Evolutionary conservation across 1,140 invertebrate species (phyloP).

Genomic region (Hylaeus anthracinus): DNA sequence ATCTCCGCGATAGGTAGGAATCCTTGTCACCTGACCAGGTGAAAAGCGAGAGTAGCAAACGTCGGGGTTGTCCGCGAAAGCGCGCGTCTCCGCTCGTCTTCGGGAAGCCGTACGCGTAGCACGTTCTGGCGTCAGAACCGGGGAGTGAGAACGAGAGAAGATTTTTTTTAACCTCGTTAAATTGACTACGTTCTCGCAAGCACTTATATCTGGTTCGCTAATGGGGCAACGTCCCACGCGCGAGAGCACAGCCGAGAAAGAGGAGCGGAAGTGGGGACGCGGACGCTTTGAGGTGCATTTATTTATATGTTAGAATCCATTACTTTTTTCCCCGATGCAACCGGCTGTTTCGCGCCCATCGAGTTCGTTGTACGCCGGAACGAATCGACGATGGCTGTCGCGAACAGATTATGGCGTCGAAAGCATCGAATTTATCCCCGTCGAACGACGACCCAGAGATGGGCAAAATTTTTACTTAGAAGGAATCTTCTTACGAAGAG

Average conservation of each 20-base stretch:
- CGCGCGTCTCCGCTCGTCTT: not conserved
- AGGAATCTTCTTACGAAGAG: too few species aligned
- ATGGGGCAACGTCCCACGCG: constrained; percentile 46
- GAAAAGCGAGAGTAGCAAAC: constrained; percentile 38
- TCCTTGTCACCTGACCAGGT: constrained; percentile 62
- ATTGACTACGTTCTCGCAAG: constrained; percentile 41
- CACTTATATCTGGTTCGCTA: constrained; percentile 44
- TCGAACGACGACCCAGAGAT: too few species aligned
- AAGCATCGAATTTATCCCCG: too few species aligned
- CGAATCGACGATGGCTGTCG: too few species aligned
- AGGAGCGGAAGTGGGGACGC: constrained; percentile 21
- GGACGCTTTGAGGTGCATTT: constrained; percentile 44
- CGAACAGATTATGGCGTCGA: too few species aligned
- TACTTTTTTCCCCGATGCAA: constrained; percentile 10
- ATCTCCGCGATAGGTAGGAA: too few species aligned
- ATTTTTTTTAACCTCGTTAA: constrained; percentile 47
- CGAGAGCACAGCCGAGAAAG: not conserved
- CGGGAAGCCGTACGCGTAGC: constrained; percentile 26
- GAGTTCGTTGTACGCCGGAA: not conserved
- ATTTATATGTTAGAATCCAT: constrained; percentile 47
- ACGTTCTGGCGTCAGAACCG: constrained; percentile 5
- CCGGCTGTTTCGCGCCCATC: not conserved
- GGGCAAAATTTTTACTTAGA: too few species aligned
- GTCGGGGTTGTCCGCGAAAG: constrained; percentile 32
- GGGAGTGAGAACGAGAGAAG: constrained; percentile 18